Evolutionary conservation across 2,888 invertebrate genomes (phyloP), one percentile per base, ranked within the genome.

Genomic region (Pomacea canaliculata): DNA sequence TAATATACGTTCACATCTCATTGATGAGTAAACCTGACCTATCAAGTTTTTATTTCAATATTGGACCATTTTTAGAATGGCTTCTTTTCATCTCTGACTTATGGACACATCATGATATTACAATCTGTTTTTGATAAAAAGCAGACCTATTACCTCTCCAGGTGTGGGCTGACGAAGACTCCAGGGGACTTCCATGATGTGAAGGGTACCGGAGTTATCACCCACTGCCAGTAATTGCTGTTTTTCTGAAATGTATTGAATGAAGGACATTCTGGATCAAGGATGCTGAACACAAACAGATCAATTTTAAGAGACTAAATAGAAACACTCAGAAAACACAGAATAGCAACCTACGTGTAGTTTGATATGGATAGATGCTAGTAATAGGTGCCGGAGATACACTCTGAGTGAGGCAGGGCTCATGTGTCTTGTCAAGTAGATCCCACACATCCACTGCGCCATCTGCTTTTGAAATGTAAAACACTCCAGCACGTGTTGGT

Each of bases 381-480:
- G 89, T 89, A 59, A 91, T 89, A 37, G 88, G 82, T 19, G 86
- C 81, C 1, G 89, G 84, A 7, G 95, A 94, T 27, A 94, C 91
- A 77, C 93, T 93, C 88, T 95, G 93, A 0, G 93, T 92, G 75
- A 94, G 93, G 78, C 93, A 93, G 0, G 95, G 93, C 80, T 93
- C 93, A 83, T 96, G 94, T 81, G 94, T 94, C 86, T 93, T 93
- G 70, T 93, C 91, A 77, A 94, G 90, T 76, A 96, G 91, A 91
- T 96, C 95, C 96, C 96, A 97, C 18, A 94, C 93, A 90, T 96
- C 96, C 19, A 96, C 91, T 77, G 92, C 93, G 5, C 96, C 96
- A 91, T 96, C 95, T 48, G 92, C 92, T 37, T 94, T 93, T 1
- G 94, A 92, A 75, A 96, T 90, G 86, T 94, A 94, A 77, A 96